These are phyloP conservation scores for Aspidiotus rigidus DNA, from an alignment of 2,888 invertebrate species.

Conservation along the genomic window DNA sequence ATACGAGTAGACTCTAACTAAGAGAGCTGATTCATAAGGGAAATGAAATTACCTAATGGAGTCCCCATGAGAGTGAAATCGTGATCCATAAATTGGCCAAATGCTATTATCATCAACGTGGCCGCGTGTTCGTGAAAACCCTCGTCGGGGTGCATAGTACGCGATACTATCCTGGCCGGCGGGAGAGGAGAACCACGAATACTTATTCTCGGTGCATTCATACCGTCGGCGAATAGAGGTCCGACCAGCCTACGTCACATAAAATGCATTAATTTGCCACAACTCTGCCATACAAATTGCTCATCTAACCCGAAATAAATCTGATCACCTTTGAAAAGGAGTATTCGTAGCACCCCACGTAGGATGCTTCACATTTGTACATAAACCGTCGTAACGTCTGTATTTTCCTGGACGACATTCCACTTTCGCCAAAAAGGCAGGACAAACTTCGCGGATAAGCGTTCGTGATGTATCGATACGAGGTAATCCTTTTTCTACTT, in stretches of 20 bases:
- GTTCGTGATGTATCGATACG: slow-evolving; percentile 82
- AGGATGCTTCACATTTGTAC: slow-evolving; percentile 79
- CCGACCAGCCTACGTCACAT: slow-evolving; percentile 53
- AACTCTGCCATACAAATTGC: background rate
- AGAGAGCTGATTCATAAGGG: background rate
- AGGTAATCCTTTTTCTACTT: slow-evolving; percentile 78
- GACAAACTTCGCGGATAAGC: slow-evolving; percentile 74
- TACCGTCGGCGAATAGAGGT: slow-evolving; percentile 75
- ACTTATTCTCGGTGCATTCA: slow-evolving; percentile 71
- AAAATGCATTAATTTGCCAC: slow-evolving; percentile 13
- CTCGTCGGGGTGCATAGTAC: slow-evolving; percentile 86
- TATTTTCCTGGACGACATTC: slow-evolving; percentile 84
- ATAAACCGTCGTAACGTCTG: slow-evolving; percentile 75
- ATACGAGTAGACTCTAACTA: background rate
- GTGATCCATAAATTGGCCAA: slow-evolving; percentile 94
- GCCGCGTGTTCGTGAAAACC: slow-evolving; percentile 90
- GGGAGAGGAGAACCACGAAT: slow-evolving; percentile 70
- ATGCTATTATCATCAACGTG: slow-evolving; percentile 85
- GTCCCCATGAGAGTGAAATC: slow-evolving; percentile 83
- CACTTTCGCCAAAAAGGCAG: slow-evolving; percentile 76
- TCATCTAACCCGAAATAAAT: background rate
- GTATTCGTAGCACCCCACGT: slow-evolving; percentile 81
- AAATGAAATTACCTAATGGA: slow-evolving; percentile 59
- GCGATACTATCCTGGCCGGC: slow-evolving; percentile 72
- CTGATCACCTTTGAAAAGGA: slow-evolving; percentile 66